Percentiles rank a stretch among this genome's conserved stretches.
Evolutionary conservation across 1,140 invertebrate species (phyloP).

Genomic region (Dufourea novaeangliae): DNA sequence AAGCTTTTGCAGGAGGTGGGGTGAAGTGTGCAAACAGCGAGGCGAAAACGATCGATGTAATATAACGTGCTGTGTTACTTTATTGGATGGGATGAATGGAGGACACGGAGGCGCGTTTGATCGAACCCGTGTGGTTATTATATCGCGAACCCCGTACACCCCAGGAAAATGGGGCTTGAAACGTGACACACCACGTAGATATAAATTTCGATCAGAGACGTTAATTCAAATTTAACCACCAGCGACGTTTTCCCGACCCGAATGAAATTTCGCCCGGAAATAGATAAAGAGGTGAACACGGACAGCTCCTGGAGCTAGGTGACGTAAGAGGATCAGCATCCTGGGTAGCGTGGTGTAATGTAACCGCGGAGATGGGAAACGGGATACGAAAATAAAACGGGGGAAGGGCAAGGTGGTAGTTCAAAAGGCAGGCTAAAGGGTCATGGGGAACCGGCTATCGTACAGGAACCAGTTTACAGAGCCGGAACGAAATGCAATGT

Average conservation of each 20-base stretch:
- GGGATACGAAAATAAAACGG: not conserved
- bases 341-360: not conserved
- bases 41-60: slow-evolving; percentile 2
- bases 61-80: slow-evolving; percentile 2
- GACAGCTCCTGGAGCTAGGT: not conserved
- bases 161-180: not conserved
- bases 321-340: not conserved
- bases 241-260: not conserved
- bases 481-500: not conserved
- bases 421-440: not conserved
- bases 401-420: not conserved
- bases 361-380: not conserved
- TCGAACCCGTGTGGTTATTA: not conserved
- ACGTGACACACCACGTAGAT: not conserved
- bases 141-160: too few species aligned
- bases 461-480: slow-evolving; percentile 13
- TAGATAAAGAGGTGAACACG: not conserved
- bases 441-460: not conserved
- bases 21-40: not conserved
- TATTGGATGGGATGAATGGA: not conserved
- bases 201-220: not conserved
- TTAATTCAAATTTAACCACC: not conserved
- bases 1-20: not conserved
- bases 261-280: not conserved
- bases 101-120: not conserved